Percentiles rank a stretch among this genome's conserved stretches.
These are phyloP conservation scores for Patella pellucida DNA, from an alignment of 2,888 invertebrate genomes.

Conservation along the genomic window DNA sequence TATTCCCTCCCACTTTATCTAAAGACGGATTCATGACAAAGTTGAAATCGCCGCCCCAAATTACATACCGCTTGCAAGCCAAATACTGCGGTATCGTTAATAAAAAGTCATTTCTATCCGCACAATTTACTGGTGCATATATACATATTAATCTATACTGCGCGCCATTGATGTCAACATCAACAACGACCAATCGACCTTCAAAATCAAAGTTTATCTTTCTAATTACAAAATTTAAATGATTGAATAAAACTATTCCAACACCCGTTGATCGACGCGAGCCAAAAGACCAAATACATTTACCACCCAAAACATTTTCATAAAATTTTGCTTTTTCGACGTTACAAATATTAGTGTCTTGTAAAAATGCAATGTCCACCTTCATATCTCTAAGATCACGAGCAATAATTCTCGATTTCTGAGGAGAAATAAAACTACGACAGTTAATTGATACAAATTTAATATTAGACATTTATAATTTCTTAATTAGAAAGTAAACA, in stretches of 20 bases:
- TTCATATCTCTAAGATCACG: background rate
- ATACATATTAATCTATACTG: background rate
- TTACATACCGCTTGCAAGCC: background rate
- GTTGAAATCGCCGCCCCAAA: background rate
- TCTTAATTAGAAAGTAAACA: background rate
- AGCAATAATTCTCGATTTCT: background rate
- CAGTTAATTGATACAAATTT: background rate
- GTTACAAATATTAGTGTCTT: conserved; percentile 3
- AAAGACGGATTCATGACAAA: background rate
- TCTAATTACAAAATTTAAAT: background rate
- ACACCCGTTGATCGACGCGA: background rate
- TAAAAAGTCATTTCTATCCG: background rate
- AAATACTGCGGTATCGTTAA: conserved; percentile 7
- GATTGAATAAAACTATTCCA: background rate
- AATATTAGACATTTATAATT: background rate
- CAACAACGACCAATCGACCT: background rate
- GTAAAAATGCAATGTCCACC: background rate
- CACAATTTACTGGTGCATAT: background rate
- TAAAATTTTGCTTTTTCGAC: background rate
- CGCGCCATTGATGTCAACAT: background rate
- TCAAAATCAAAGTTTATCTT: conserved; percentile 2
- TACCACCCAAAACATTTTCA: background rate
- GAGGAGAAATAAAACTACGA: conserved; percentile 4
- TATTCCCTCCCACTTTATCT: background rate
- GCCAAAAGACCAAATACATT: background rate